Evolutionary conservation across 2,888 invertebrate species (phyloP).

Genomic region (Incurvaria masculella): DNA sequence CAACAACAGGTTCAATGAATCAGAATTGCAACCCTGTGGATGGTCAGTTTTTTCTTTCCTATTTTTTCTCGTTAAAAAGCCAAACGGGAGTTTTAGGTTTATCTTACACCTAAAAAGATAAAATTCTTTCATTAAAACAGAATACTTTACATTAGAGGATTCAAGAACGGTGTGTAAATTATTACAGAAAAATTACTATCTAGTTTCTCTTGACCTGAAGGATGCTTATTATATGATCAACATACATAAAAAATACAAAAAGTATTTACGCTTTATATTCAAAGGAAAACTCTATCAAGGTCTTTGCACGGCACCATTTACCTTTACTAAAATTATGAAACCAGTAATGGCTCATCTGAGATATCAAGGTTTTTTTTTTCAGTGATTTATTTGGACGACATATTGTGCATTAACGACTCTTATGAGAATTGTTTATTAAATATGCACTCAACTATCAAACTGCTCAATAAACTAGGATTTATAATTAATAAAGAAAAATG

Average conservation of each 20-base stretch:
- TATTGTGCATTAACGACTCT: slow-evolving; percentile 7
- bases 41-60: background rate
- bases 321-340: slow-evolving; percentile 8
- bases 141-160: slow-evolving; percentile 5
- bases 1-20: background rate
- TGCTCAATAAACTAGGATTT: slow-evolving; percentile 13
- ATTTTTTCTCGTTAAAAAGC: background rate
- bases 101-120: background rate
- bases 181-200: background rate
- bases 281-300: background rate
- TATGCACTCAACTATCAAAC: slow-evolving; percentile 6
- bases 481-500: slow-evolving; percentile 14
- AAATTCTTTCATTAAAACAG: background rate
- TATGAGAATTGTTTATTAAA: slow-evolving; percentile 9
- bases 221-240: slow-evolving; percentile 3
- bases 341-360: slow-evolving; percentile 3
- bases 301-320: background rate
- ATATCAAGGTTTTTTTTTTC: slow-evolving; percentile 2
- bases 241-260: slow-evolving; percentile 1
- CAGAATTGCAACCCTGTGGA: background rate
- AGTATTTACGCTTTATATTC: background rate
- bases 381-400: slow-evolving; percentile 11
- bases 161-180: slow-evolving; percentile 4
- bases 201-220: slow-evolving; percentile 3
- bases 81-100: background rate